A percentile compares a stretch with the other conserved stretches of the same genome.
Evolutionary conservation across 2,113 vertebrate species (phyloP).

Genomic region (Sminthopsis crassicaudata): DNA sequence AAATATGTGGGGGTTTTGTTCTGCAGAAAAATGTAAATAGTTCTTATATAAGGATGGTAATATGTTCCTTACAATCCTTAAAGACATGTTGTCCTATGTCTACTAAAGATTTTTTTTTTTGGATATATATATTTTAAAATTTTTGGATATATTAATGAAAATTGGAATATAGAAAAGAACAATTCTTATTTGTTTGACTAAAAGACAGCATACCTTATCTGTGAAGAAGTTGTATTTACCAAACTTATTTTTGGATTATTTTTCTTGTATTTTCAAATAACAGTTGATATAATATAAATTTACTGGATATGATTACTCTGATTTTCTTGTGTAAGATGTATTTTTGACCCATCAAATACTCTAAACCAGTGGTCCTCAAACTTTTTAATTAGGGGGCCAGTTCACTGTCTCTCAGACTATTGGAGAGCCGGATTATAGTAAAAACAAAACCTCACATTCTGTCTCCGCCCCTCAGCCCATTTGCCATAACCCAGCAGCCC

Average conservation of each 20-base stretch:
- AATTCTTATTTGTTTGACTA: background rate
- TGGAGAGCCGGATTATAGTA: no score
- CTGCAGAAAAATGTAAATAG: background rate
- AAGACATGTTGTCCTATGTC: background rate
- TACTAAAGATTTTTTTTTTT: constrained; percentile 19
- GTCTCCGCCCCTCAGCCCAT: no score
- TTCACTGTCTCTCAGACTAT: no score
- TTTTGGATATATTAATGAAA: background rate
- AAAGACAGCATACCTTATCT: background rate
- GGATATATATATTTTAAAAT: background rate
- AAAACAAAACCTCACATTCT: no score
- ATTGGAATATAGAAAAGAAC: background rate
- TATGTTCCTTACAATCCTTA: background rate
- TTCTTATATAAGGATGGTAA: constrained; percentile 21
- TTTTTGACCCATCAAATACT: background rate
- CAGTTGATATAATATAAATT: background rate
- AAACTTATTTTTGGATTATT: background rate
- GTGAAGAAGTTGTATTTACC: background rate
- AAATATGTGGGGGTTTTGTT: background rate
- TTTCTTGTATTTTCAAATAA: background rate
- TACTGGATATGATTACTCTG: background rate
- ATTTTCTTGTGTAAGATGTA: background rate
- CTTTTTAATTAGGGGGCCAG: no score
- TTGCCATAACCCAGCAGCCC: no score
- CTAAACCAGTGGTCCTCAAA: no score